Conservation (phyloP, 2,888 invertebrate species). For the Tiphia femorata region DNA sequence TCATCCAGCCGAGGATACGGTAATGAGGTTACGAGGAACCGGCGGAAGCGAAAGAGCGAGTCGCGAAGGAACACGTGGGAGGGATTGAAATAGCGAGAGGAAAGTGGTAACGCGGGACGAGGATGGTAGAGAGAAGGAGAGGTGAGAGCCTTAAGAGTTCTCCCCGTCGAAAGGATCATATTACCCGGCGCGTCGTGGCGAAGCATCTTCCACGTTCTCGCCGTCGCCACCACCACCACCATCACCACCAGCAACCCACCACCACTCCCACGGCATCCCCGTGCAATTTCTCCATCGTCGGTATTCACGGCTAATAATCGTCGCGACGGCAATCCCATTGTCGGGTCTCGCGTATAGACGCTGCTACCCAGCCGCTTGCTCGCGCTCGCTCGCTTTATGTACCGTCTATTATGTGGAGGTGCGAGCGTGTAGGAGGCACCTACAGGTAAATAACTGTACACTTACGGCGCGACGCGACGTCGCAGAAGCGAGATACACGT, state of each 20-base stretch:
- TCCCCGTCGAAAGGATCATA: conserved; percentile 46
- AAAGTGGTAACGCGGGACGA: no score
- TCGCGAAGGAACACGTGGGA: conserved; percentile 5
- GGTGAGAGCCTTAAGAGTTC: conserved; percentile 9
- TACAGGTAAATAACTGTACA: no score
- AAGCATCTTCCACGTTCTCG: no score
- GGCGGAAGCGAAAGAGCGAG: conserved; percentile 13
- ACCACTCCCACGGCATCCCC: conserved; percentile 12
- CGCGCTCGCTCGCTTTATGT: no score
- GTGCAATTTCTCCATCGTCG: conserved; percentile 38
- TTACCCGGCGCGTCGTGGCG: conserved; percentile 31
- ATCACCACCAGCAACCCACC: conserved; percentile 5
- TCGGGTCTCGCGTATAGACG: conserved; percentile 18
- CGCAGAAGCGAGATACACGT: no score
- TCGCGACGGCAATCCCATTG: conserved; percentile 38
- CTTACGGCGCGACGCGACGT: no score
- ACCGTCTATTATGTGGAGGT: no score
- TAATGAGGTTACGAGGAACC: conserved; percentile 44
- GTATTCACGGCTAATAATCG: conserved; percentile 49
- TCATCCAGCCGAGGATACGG: conserved; percentile 35
- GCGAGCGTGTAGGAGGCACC: no score
- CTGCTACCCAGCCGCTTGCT: no score
- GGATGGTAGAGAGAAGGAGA: conserved; percentile 6
- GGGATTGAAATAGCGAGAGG: conserved; percentile 13
- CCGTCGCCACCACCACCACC: neutral